Evolutionary conservation across 2,113 vertebrate species (phyloP), one percentile per base, ranked within the genome.

Genomic region (Apteryx owenii): DNA sequence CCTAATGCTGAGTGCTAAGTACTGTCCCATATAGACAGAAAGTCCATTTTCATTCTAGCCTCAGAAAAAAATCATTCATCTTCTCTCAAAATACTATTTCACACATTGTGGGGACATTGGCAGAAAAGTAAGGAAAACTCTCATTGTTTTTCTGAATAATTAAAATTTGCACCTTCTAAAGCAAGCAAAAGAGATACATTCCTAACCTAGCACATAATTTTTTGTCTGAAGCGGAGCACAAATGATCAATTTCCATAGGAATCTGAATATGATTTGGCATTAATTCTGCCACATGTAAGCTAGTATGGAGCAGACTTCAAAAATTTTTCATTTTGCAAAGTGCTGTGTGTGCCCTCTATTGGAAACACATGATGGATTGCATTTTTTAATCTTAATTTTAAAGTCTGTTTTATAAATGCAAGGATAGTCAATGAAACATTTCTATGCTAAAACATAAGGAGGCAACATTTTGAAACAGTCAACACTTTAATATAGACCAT

Each of bases 321-420:
- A 61, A 53, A 12, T 25, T 33, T 78, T 75, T 79, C 8, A 15
- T 85, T 66, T 46, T 71, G 56, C 44, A 22, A 60, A 86, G 62
- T 75, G 44, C 46, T 75, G 4, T 28, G 78, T 89, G 53, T 85
- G 93, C 88, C 91, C 88, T 90, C 90, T 97, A 4, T 80, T 90
- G 94, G 90, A 89, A 92, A n/a, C 5, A 12, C 8, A 13, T 2
- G 12, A 29, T 46, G 18, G 62, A 56, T 15, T 64, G 7, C 36
- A 44, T n/a, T 61, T 91, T 93, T 65, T 20, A 54, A 60, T 60
- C 29, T 85, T 76, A 36, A 60, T 60, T 85, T 90, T 71, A 72
- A 90, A 82, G 58, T 26, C 54, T 42, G 33, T 53, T 92, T 90
- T 83, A 50, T 33, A 79, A 92, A 85, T 42, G 26, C 48, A 82